Evolutionary conservation across 64 coral and sea anemone genomes (phyloP).

Genomic region (Platygyra sinensis): DNA sequence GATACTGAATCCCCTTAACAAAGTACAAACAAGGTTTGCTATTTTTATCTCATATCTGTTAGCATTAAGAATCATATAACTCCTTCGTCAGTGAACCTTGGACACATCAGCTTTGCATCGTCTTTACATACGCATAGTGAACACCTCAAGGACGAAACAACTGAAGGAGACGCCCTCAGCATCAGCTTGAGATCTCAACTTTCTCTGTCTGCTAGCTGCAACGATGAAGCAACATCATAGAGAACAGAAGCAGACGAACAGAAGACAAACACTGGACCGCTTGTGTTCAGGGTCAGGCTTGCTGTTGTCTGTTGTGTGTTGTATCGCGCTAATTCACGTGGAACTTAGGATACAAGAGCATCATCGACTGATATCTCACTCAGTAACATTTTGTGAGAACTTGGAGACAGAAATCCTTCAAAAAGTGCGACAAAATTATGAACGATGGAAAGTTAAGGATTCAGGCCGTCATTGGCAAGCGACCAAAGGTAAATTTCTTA

Average conservation of each 20-base stretch:
- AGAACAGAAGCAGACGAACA: not conserved
- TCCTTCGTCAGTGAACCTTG: too few species aligned
- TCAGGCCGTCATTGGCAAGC: not conserved
- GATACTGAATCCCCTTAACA: too few species aligned
- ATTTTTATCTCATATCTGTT: too few species aligned
- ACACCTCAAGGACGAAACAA: too few species aligned
- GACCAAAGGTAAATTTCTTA: not conserved
- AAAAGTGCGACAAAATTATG: not conserved
- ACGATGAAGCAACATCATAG: not conserved
- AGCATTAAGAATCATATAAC: too few species aligned
- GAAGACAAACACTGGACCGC: not conserved
- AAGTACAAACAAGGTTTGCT: too few species aligned
- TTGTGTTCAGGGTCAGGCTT: not conserved
- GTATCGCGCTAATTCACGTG: not conserved
- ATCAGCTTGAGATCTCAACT: too few species aligned
- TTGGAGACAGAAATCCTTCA: not conserved
- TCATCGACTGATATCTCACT: not conserved
- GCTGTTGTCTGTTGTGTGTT: not conserved
- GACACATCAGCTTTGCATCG: too few species aligned
- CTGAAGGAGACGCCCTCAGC: too few species aligned
- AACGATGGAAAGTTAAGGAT: not conserved
- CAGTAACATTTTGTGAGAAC: not conserved
- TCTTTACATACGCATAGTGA: too few species aligned
- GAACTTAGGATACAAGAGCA: not conserved
- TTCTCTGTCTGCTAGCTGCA: not conserved